Conservation (phyloP, 2,888 invertebrate genomes). For the Cynaeus angustus region DNA sequence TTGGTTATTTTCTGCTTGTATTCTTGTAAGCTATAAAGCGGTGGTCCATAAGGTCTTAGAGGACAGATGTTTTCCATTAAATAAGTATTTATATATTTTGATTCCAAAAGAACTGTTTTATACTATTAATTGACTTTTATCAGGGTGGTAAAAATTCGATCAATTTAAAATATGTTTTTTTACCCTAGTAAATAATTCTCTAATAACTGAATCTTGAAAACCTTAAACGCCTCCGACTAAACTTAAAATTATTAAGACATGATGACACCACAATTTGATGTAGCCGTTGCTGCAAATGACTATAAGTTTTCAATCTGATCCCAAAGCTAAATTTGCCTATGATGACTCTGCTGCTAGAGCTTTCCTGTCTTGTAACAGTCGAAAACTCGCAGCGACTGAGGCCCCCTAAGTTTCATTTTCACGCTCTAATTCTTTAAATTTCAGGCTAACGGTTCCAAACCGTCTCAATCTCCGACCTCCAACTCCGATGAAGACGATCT, state of each 20-base stretch:
- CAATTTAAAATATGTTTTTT: too few relatives aligned
- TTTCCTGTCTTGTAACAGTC: constrained; percentile 58
- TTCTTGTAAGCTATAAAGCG: too few relatives aligned
- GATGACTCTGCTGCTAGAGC: constrained; percentile 70
- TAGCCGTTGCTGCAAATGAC: constrained; percentile 54
- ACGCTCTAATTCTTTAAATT: constrained; percentile 1
- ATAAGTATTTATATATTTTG: too few relatives aligned
- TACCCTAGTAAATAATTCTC: too few relatives aligned
- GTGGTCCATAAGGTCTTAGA: too few relatives aligned
- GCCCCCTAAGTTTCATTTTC: constrained; percentile 41
- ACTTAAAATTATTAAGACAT: constrained; percentile 18
- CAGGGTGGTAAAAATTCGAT: too few relatives aligned
- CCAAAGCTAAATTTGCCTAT: constrained; percentile 55
- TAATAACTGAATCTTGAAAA: too few relatives aligned
- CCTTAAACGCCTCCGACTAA: too few relatives aligned
- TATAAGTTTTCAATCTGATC: constrained; percentile 72
- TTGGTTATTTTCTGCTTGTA: too few relatives aligned
- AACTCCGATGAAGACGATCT: constrained; percentile 65
- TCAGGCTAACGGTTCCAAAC: constrained; percentile 29
- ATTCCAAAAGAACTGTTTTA: too few relatives aligned
- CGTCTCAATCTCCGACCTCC: not conserved
- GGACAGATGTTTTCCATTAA: too few relatives aligned
- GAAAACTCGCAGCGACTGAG: constrained; percentile 70
- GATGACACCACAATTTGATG: constrained; percentile 21
- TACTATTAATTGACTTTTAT: too few relatives aligned